These are phyloP conservation scores for Magallana angulata DNA, from an alignment of 1,140 invertebrate genomes.

Conservation along the genomic window DNA sequence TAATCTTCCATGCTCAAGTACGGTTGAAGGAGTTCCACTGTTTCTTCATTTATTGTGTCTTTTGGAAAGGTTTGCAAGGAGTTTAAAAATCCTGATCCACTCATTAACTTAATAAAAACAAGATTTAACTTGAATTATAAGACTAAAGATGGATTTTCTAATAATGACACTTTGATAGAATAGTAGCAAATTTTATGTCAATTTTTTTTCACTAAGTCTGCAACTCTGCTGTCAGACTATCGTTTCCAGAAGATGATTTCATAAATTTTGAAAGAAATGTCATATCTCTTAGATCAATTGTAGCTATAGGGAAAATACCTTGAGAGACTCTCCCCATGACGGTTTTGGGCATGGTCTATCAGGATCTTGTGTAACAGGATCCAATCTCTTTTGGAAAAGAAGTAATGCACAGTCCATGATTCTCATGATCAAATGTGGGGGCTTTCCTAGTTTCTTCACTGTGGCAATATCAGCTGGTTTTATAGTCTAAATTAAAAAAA, in stretches of 20 bases:
- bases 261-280: slow-evolving; percentile 7
- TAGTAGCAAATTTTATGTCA: too few relatives aligned
- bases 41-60: slow-evolving; percentile 97
- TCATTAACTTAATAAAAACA: slow-evolving; percentile 88
- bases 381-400: slow-evolving; percentile 92
- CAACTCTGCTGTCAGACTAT: not conserved
- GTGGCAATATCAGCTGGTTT: slow-evolving; percentile 95
- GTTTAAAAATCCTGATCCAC: slow-evolving; percentile 93
- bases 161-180: too few relatives aligned
- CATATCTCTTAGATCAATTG: not conserved
- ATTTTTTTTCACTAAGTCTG: not conserved
- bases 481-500: slow-evolving; percentile 86
- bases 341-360: slow-evolving; percentile 91
- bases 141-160: too few relatives aligned
- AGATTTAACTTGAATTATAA: too few relatives aligned
- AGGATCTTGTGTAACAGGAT: slow-evolving; percentile 89
- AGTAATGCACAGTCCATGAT: slow-evolving; percentile 98
- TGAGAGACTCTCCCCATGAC: slow-evolving; percentile 95
- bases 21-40: slow-evolving; percentile 93
- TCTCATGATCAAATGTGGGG: slow-evolving; percentile 97
- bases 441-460: slow-evolving; percentile 94
- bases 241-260: too few relatives aligned
- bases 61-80: slow-evolving; percentile 96
- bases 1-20: slow-evolving; percentile 91
- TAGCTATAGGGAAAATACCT: slow-evolving; percentile 77